A percentile compares a stretch with the other conserved stretches of the same genome.
Evolutionary conservation across 2,888 invertebrate species (phyloP).

Genomic region (Priocnemis perturbator): DNA sequence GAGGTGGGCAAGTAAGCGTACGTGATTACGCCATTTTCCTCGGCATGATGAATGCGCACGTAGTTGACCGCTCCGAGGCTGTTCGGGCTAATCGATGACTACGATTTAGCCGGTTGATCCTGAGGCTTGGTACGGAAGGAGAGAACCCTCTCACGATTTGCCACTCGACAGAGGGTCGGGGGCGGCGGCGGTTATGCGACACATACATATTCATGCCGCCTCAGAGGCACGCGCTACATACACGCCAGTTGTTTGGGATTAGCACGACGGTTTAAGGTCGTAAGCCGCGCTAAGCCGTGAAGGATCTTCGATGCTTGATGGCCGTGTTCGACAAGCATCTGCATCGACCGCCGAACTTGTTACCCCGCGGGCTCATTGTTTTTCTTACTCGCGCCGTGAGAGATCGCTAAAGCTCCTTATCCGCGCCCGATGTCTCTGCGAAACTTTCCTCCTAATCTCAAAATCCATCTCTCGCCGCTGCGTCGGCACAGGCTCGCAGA

Average conservation of each 20-base stretch:
- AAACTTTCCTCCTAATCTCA: background rate
- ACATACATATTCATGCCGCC: slow-evolving; percentile 60
- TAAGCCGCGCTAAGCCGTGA: slow-evolving; percentile 55
- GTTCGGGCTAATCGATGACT: slow-evolving; percentile 24
- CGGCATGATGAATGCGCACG: too few species aligned
- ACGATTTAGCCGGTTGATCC: slow-evolving; percentile 53
- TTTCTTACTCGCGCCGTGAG: too few species aligned
- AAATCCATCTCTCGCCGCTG: too few species aligned
- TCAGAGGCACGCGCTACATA: slow-evolving; percentile 42
- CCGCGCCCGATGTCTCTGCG: background rate
- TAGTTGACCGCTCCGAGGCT: too few species aligned
- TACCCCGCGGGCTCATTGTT: too few species aligned
- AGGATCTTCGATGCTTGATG: slow-evolving; percentile 49
- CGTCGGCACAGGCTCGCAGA: too few species aligned
- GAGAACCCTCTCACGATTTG: slow-evolving; percentile 48
- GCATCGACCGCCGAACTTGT: slow-evolving; percentile 15
- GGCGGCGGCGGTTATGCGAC: slow-evolving; percentile 42
- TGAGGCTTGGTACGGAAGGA: slow-evolving; percentile 43
- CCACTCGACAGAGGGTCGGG: slow-evolving; percentile 40
- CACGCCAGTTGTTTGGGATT: slow-evolving; percentile 56
- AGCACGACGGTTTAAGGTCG: slow-evolving; percentile 56
- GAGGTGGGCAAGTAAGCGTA: too few species aligned
- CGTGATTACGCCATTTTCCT: too few species aligned
- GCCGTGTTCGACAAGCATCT: slow-evolving; percentile 41
- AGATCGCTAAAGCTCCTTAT: background rate